Evolutionary conservation across 2,888 invertebrate genomes (phyloP).

Genomic region (Platycheirus albimanus): DNA sequence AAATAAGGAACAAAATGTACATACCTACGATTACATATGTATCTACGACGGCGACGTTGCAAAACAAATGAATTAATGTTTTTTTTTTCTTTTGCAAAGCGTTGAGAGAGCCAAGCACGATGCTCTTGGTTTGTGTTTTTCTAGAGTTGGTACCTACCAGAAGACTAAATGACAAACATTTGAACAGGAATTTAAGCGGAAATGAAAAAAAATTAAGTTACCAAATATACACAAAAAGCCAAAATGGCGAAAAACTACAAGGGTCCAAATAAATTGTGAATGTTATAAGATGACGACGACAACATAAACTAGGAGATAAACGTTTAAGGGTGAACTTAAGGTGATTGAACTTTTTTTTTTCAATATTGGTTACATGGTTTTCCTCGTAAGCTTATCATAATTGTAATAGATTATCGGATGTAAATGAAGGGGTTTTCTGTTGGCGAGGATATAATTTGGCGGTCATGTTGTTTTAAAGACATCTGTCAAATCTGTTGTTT

Average conservation of each 20-base stretch:
- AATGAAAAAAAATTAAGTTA: too few species aligned
- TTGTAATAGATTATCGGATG: too few species aligned
- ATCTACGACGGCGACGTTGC: not conserved
- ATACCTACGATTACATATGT: not conserved
- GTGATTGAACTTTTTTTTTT: too few species aligned
- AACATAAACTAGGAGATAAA: slow-evolving; percentile 41
- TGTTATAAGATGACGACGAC: slow-evolving; percentile 10
- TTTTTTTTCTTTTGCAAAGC: not conserved
- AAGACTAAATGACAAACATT: slow-evolving; percentile 44
- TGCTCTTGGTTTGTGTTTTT: not conserved
- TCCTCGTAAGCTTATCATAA: too few species aligned
- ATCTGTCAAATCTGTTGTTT: too few species aligned
- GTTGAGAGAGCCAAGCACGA: not conserved
- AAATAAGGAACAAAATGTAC: not conserved
- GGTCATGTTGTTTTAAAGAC: too few species aligned
- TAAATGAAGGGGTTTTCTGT: too few species aligned
- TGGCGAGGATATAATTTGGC: too few species aligned
- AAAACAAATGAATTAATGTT: slow-evolving; percentile 31
- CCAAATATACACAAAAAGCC: slow-evolving; percentile 30
- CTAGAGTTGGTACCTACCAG: too few species aligned
- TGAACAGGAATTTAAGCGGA: slow-evolving; percentile 34
- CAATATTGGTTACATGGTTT: too few species aligned
- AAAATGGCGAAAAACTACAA: not conserved
- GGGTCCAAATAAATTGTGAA: slow-evolving; percentile 17
- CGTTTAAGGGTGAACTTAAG: slow-evolving; percentile 28